Conservation (phyloP, 92 coral and sea anemone species). For the Montipora capitata region DNA sequence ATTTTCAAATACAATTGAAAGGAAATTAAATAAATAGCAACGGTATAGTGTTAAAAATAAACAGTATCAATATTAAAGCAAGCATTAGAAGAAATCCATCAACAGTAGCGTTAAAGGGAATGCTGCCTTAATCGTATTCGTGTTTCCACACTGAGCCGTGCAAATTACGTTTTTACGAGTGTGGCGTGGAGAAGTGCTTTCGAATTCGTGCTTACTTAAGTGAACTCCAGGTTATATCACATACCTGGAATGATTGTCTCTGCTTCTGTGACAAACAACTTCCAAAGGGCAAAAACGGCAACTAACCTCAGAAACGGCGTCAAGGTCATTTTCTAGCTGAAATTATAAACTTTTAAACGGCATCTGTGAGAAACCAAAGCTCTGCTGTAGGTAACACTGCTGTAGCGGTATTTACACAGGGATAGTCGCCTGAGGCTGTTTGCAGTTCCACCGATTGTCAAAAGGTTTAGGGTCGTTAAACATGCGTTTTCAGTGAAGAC, state of each 20-base stretch:
- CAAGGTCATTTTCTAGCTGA: background rate
- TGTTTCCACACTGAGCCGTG: background rate
- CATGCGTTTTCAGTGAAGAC: no score
- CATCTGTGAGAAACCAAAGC: background rate
- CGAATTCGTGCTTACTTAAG: background rate
- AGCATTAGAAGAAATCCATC: no score
- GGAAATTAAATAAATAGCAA: no score
- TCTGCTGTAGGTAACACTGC: background rate
- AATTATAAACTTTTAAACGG: background rate
- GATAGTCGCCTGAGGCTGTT: no score
- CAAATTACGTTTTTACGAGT: background rate
- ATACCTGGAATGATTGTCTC: slow-evolving; percentile 21
- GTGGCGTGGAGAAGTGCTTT: no score
- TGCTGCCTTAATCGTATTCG: background rate
- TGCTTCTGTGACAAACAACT: background rate
- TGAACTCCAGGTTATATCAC: background rate
- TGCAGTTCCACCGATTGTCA: no score
- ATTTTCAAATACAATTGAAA: no score
- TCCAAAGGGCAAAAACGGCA: background rate
- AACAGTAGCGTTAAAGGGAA: no score
- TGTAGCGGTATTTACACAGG: background rate
- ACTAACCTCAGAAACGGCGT: slow-evolving; percentile 12
- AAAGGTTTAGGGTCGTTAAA: no score
- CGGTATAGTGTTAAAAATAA: no score
- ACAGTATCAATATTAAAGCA: no score